Base-by-base conservation (phyloP, 2,113 vertebrate genomes). In the Albula glossodonta region DNA sequence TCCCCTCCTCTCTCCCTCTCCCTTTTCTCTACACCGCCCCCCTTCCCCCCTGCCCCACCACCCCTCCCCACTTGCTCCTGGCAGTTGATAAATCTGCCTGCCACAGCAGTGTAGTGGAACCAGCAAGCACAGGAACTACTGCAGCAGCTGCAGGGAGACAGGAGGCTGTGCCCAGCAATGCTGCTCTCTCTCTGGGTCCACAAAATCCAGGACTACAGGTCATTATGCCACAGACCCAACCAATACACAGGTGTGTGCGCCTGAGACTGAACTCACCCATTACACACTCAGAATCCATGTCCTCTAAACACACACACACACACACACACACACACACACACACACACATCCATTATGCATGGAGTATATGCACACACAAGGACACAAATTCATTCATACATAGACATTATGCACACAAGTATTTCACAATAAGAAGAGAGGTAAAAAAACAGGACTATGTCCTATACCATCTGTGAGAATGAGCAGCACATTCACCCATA, bases 41-140 rank as follows among this genome's bases (percentile, higher is more conserved):
- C 22, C 2, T 8, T 5, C 70, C 31, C 70, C 8, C 81, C n/a
- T 77, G n/a, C 52, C 70, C 70, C n/a, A 13, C 9, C 17, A 49
- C 56, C 80, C 11, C 22, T 12, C n/a, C 86, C 81, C 86, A 78
- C 49, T 83, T 31, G 70, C 70, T 86, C 48, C 10, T 74, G 22
- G 78, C 84, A 85, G 84, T 4, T 74, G 85, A 86, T 86, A 81
- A 86, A 86, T 70, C 63, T 81, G 48, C 51, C 56, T 53, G 60
- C 85, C 50, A 78, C 79, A 41, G 84, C 13, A 56, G 49, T 49
- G 50, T 2, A 6, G 60, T 81, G 85, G 2, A 51, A 15, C 48
- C 25, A n/a, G 31, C 15, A 53, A 77, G 5, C 0, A 19, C 19
- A 5, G 48, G 53, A 63, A 79, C 57, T 63, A n/a, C 17, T 31